phyloP scores from a whole-genome alignment of 2,797 vertebrate genomes.

The Mus spretus region DNA sequence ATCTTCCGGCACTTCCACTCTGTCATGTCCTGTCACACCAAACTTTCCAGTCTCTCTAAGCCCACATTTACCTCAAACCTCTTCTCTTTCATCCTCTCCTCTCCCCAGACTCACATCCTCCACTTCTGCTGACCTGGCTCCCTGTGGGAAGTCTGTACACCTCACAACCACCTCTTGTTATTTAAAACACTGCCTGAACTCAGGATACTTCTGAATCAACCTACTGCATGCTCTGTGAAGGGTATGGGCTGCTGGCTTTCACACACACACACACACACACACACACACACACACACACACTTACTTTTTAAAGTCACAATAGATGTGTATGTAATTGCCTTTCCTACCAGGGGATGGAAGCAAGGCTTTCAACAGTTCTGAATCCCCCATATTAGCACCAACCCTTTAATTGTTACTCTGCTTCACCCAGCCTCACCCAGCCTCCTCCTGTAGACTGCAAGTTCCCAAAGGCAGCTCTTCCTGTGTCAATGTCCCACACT shows the following conservation, averaged over 20 bases:
- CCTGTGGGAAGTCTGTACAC: not conserved
- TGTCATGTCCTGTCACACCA: not conserved
- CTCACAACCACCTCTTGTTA: not conserved
- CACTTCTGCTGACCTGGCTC: slow-evolving; percentile 5
- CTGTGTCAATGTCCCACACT: not conserved
- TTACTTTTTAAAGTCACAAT: not conserved
- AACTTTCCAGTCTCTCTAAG: not conserved
- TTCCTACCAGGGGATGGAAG: not conserved
- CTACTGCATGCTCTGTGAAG: not conserved
- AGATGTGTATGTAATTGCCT: not conserved
- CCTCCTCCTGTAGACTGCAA: slow-evolving; percentile 29
- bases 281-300: not conserved
- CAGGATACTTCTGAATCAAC: not conserved
- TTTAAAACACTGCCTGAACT: not conserved
- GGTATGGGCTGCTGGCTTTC: not conserved
- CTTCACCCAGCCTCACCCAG: not conserved
- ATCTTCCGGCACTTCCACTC: not conserved
- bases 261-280: no score
- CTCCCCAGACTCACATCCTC: not conserved
- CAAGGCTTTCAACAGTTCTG: slow-evolving; percentile 17
- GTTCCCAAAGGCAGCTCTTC: slow-evolving; percentile 39
- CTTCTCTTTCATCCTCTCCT: not conserved
- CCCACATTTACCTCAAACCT: not conserved
- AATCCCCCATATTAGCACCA: not conserved
- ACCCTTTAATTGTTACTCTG: slow-evolving; percentile 49